These are phyloP conservation scores for Drosophila neonasuta DNA, from an alignment of 2,888 invertebrate genomes.

Conservation along the genomic window DNA sequence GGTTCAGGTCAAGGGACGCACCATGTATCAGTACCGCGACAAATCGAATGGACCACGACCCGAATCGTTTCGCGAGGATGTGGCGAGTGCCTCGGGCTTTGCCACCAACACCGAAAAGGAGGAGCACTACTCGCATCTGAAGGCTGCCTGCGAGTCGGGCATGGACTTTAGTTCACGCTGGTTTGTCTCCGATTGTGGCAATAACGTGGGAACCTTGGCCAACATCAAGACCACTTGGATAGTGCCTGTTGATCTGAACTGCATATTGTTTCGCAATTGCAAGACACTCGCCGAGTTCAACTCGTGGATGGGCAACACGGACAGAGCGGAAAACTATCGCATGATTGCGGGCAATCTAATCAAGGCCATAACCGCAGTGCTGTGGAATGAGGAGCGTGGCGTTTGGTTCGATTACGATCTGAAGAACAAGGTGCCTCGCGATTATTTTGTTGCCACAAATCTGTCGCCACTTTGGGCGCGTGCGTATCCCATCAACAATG, in stretches of 20 bases:
- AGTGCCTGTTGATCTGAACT: slow-evolving; percentile 95
- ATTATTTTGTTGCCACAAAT: slow-evolving; percentile 91
- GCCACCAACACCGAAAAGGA: slow-evolving; percentile 84
- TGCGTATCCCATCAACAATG: slow-evolving; percentile 86
- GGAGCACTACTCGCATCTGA: slow-evolving; percentile 90
- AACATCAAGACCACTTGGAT: slow-evolving; percentile 91
- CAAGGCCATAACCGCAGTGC: slow-evolving; percentile 84
- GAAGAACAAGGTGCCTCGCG: slow-evolving; percentile 85
- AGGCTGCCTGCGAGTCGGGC: slow-evolving; percentile 96
- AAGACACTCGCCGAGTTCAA: slow-evolving; percentile 88
- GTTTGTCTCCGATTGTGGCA: slow-evolving; percentile 88
- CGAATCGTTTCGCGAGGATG: slow-evolving; percentile 92
- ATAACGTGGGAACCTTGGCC: slow-evolving; percentile 87
- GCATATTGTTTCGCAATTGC: slow-evolving; percentile 93
- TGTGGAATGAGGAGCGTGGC: slow-evolving; percentile 94
- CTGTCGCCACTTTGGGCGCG: slow-evolving; percentile 91
- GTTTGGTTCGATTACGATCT: slow-evolving; percentile 94
- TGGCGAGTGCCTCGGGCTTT: slow-evolving; percentile 84
- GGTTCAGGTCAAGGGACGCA: slow-evolving; percentile 85
- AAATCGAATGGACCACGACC: slow-evolving; percentile 91
- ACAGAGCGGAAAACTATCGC: slow-evolving; percentile 85
- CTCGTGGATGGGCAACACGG: slow-evolving; percentile 83
- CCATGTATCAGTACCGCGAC: slow-evolving; percentile 89
- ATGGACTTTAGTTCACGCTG: slow-evolving; percentile 97
- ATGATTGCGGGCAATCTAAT: slow-evolving; percentile 85